Conservation (phyloP, 2,113 vertebrate species). For the Mustelus asterias region DNA sequence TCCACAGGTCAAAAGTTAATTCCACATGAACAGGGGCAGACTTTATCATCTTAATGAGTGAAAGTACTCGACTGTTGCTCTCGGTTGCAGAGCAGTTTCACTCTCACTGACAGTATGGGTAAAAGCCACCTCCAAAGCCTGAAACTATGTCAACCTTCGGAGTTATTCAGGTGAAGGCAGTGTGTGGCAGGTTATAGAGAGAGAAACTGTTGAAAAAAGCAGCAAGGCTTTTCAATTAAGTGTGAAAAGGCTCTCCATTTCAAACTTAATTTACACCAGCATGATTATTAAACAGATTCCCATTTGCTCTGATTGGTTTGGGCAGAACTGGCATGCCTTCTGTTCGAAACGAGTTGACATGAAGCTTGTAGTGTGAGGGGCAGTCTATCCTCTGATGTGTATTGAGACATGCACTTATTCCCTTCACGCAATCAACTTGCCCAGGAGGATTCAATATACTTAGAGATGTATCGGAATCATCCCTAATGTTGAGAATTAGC, state of each 20-base stretch:
- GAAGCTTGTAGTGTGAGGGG: not conserved
- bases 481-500: not conserved
- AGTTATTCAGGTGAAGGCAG: not conserved
- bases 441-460: not conserved
- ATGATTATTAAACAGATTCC: not conserved
- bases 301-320: not conserved
- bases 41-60: constrained; percentile 16
- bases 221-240: too few species aligned
- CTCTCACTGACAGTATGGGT: not conserved
- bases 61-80: not conserved
- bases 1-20: not conserved
- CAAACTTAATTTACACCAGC: not conserved
- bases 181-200: not conserved
- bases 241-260: not conserved
- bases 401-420: not conserved
- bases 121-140: not conserved
- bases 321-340: not conserved
- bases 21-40: not conserved
- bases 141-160: not conserved
- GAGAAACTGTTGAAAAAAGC: not conserved
- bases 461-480: not conserved
- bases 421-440: not conserved
- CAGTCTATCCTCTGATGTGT: not conserved
- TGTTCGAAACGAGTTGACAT: not conserved
- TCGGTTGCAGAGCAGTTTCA: not conserved